phyloP scores from a whole-genome alignment of 2,797 vertebrate genomes.

The Tauraco hartlaubi region DNA sequence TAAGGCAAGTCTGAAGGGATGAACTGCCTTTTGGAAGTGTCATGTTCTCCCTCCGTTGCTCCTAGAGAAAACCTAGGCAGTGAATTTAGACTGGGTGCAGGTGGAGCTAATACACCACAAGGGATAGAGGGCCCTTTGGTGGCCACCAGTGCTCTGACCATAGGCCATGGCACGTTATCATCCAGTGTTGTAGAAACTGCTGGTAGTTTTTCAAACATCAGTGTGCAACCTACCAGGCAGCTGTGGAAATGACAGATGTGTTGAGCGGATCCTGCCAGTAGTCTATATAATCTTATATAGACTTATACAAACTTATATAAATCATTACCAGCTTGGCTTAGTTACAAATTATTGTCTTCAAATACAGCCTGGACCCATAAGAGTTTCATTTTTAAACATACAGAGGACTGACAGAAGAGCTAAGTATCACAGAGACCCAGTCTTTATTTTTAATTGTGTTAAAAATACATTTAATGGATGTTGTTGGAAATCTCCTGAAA shows the following conservation, averaged over 20 bases:
- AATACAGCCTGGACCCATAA: background rate
- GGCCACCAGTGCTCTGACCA: background rate
- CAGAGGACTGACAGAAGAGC: background rate
- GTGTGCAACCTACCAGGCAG: background rate
- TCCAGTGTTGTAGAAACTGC: background rate
- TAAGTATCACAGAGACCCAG: background rate
- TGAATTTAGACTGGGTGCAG: background rate
- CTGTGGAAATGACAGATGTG: background rate
- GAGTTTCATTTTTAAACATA: background rate
- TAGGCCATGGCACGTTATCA: accelerated
- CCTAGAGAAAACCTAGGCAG: background rate
- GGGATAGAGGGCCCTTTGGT: background rate
- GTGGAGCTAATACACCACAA: background rate
- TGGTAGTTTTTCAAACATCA: background rate
- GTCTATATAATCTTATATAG: background rate
- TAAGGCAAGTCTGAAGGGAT: background rate
- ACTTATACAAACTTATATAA: background rate
- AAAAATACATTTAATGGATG: background rate
- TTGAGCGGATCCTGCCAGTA: background rate
- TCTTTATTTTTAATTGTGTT: background rate
- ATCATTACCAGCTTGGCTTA: background rate
- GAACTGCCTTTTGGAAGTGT: background rate
- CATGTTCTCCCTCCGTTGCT: background rate
- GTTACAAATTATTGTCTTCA: background rate
- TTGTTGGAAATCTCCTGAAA: background rate